phyloP scores from a whole-genome alignment of 2,113 vertebrate genomes.

The Limanda limanda region DNA sequence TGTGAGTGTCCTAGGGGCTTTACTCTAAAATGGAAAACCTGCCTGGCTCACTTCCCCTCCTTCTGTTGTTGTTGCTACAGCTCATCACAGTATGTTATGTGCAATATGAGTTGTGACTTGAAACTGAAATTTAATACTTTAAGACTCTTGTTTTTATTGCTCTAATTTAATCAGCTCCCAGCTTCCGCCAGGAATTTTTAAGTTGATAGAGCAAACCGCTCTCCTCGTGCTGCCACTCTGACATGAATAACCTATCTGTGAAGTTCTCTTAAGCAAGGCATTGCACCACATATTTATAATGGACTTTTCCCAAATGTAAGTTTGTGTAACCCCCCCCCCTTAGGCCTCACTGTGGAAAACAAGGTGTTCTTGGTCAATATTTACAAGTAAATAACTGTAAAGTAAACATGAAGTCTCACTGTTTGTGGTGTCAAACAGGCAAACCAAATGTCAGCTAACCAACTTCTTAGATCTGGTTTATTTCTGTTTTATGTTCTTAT shows the following conservation, averaged over 20 bases:
- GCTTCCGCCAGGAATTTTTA: constrained; percentile 59
- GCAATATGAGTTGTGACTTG: constrained; percentile 76
- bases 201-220: constrained; percentile 62
- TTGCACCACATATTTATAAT: constrained; percentile 42
- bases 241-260: constrained; percentile 50
- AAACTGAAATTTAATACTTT: constrained; percentile 74
- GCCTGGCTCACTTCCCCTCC: constrained; percentile 58
- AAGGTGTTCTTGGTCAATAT: constrained; percentile 30
- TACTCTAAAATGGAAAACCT: constrained; percentile 70
- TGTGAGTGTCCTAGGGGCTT: constrained; percentile 63
- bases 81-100: constrained; percentile 71
- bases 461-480: background rate
- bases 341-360: constrained; percentile 24
- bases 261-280: constrained; percentile 61
- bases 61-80: constrained; percentile 62
- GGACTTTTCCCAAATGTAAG: constrained; percentile 47
- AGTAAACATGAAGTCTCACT: constrained; percentile 33
- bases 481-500: background rate
- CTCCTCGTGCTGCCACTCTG: constrained; percentile 38
- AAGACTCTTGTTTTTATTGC: constrained; percentile 63
- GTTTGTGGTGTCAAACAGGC: constrained; percentile 3
- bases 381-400: constrained; percentile 22
- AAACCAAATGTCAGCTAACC: too few relatives aligned
- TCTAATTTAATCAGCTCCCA: constrained; percentile 68
- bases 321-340: constrained; percentile 26